phyloP scores from a whole-genome alignment of 2,113 vertebrate genomes.

The human (Homo sapiens) region GRCh38 chr3:98989501-98990000 shows the following conservation, averaged over 20 bases:
- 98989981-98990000: constrained; percentile 34
- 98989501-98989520: not conserved
- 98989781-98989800: constrained; percentile 33
- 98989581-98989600: not conserved
- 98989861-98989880: not conserved
- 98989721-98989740: not conserved
- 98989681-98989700: not conserved
- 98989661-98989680: not conserved
- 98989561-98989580: not conserved
- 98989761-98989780: not conserved
- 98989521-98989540: not conserved
- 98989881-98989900: not conserved
- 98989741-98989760: constrained; percentile 44
- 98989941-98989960: constrained; percentile 37
- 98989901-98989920: not conserved
- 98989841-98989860: not conserved
- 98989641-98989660: not conserved
- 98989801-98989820: constrained; percentile 7
- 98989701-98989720: not conserved
- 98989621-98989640: not conserved
- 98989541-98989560: not conserved
- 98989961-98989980: constrained; percentile 16
- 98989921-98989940: constrained; percentile 47
- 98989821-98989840: not conserved
- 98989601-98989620: not conserved